Evolutionary conservation across 2,797 vertebrate species (phyloP), one percentile per base, ranked within the genome.

Genomic region (Myotis planiceps): DNA sequence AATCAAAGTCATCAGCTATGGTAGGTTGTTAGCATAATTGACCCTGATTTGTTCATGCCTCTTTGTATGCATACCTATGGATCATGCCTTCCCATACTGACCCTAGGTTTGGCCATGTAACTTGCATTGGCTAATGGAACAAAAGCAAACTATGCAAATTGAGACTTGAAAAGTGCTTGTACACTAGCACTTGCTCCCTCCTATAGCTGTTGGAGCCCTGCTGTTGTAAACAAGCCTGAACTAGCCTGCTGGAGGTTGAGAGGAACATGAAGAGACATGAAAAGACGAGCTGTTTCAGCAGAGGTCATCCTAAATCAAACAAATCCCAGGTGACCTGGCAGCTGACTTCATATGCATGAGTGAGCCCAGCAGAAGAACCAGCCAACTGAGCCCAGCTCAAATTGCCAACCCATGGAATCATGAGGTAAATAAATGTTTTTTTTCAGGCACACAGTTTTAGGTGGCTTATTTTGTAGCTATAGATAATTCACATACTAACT

Each of bases 351-450:
- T 19, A 68, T 21, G 3, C 9, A 37, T 76, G 27, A 71, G 9
- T 29, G n/a, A 87, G 1, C 34, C 42, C 34, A 89, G 37, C 37
- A 88, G 81, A 90, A 92, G 32, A 95, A 86, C 25, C 82, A 92
- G 5, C 4, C 27, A 27, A 47, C 37, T 72, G 72, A 96, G 42
- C 68, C 23, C 16, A 79, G n/a, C 18, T 58, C 21, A 53, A 25
- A 92, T 4, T 74, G 14, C 53, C 19, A 69, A 16, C 16, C 69
- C 27, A 27, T 0, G 18, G 34, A 76, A 81, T 42, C 15, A 65
- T 2, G 2, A 68, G 32, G 5, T 72, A 74, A 69, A 49, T 79
- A 66, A 88, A 58, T 60, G 18, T 21, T 66, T 37, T 51, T 69
- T 10, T 58, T 83, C 14, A 39, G 19, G 6, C 42, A 80, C 13